These are phyloP conservation scores for Drosophila sp. DNA, from an alignment of 1,140 invertebrate species.

Conservation along the genomic window DNA sequence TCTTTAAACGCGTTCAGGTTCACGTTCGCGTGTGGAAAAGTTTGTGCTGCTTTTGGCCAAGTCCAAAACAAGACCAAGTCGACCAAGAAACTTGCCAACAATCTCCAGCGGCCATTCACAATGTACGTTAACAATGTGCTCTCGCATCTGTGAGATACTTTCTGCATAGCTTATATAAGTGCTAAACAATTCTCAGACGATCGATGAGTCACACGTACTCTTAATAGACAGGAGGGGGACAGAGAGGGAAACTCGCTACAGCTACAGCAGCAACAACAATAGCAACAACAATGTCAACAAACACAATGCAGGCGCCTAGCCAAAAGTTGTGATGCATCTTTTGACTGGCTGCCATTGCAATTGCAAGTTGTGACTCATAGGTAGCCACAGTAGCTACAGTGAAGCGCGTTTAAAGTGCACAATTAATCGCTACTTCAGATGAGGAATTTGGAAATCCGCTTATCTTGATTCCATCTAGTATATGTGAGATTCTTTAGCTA, in stretches of 20 bases:
- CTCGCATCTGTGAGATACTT: slow-evolving; percentile 37
- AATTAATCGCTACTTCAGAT: slow-evolving; percentile 5
- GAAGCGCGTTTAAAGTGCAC: slow-evolving; percentile 13
- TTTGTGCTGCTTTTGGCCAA: slow-evolving; percentile 3
- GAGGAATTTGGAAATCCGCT: too few species aligned
- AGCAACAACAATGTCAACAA: slow-evolving; percentile 74
- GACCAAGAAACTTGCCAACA: slow-evolving; percentile 22
- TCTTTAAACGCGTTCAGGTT: slow-evolving; percentile 5
- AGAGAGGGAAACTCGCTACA: slow-evolving; percentile 6
- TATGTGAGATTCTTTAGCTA: too few species aligned
- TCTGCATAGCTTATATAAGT: slow-evolving; percentile 45
- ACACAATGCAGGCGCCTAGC: slow-evolving; percentile 76
- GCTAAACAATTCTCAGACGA: slow-evolving; percentile 23
- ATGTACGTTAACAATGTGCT: slow-evolving; percentile 51
- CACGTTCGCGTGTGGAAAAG: slow-evolving; percentile 27
- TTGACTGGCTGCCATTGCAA: slow-evolving; percentile 65
- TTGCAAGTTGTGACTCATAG: slow-evolving; percentile 37
- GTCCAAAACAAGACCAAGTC: not conserved
- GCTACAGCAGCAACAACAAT: slow-evolving; percentile 25
- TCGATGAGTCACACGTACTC: slow-evolving; percentile 64
- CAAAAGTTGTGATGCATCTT: slow-evolving; percentile 76
- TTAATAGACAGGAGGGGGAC: slow-evolving; percentile 1
- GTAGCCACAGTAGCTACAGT: slow-evolving; percentile 16
- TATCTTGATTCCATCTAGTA: not conserved
- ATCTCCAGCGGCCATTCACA: slow-evolving; percentile 44